These are phyloP conservation scores for Drosophila helvetica DNA, from an alignment of 2,888 invertebrate species.

Conservation along the genomic window DNA sequence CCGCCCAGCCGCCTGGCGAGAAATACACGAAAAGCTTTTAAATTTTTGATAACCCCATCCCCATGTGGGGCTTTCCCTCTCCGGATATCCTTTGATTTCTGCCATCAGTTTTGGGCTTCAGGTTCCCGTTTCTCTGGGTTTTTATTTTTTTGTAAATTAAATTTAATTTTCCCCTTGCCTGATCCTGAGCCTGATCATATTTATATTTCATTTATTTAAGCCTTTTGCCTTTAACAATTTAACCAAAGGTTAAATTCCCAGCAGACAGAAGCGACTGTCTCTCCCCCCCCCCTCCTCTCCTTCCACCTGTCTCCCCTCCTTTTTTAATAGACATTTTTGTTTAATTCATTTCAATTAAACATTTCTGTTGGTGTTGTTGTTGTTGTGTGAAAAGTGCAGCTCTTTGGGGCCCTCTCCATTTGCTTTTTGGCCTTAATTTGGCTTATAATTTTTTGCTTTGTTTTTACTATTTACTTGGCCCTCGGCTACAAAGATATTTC, in stretches of 20 bases:
- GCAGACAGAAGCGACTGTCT: neutral
- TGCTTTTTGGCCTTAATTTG: slow-evolving; percentile 29
- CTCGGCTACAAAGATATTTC: slow-evolving; percentile 42
- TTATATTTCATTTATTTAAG: slow-evolving; percentile 44
- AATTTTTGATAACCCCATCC: slow-evolving; percentile 55
- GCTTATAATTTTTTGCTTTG: slow-evolving; percentile 16
- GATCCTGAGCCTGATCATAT: no score
- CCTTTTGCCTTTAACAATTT: slow-evolving; percentile 22
- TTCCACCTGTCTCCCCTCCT: neutral
- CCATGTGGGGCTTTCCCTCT: neutral
- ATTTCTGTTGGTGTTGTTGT: neutral
- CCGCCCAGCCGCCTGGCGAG: slow-evolving; percentile 31
- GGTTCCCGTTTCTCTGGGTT: neutral
- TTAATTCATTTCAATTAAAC: slow-evolving; percentile 17
- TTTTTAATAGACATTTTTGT: neutral
- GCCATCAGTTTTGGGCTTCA: slow-evolving; percentile 33
- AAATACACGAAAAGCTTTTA: slow-evolving; percentile 63
- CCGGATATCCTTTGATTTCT: slow-evolving; percentile 61
- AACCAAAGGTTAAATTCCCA: slow-evolving; percentile 25
- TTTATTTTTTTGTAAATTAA: slow-evolving; percentile 50
- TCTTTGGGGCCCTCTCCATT: neutral
- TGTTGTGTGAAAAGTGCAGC: slow-evolving; percentile 19
- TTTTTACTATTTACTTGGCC: slow-evolving; percentile 22
- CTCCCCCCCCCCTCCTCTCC: neutral
- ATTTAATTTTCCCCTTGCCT: slow-evolving; percentile 45